Base-by-base conservation (phyloP, 2,888 invertebrate species). In the Tipula unca region DNA sequence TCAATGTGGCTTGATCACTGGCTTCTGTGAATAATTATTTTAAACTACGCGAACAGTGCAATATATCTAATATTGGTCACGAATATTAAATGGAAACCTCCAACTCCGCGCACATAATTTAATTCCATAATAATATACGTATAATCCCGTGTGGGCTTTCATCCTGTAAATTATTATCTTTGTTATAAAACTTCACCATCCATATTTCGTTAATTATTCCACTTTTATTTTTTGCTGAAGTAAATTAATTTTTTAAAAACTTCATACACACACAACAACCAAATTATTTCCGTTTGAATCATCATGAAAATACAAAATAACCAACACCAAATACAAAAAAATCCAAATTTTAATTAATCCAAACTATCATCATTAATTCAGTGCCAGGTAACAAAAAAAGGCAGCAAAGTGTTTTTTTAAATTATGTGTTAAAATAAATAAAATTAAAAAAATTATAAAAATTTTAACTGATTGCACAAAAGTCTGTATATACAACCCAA, bases 381-480 rank as follows among this genome's bases (percentile, higher is more conserved):
- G 69, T 69, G 69, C 69, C 69, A 69, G 69, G 69, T 20, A 69
- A n/a, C 8, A 69, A 69, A 20, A 20, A 69, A 69, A 69, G 25
- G 25, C 25, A 69, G 69, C 25, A 69, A 69, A 69, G 69, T 69
- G 69, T 69, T 69, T 69, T 69, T 69, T 69, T 69, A 69, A 69
- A 69, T 69, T 20, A 69, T 69, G 69, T 69, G 69, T 69, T 69
- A 69, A 69, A 69, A 69, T 69, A 69, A 69, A 69, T 69, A 69
- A 69, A 69, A 69, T 25, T 69, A 25, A 69, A 25, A 54, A 6
- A 5, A 69, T 17, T 13, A 48, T 3, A 25, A 25, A 69, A 69
- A 69, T 14, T 69, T 3, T 69, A 48, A 69, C 25, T 69, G 25
- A 69, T 69, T 69, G 25, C 69, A 69, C 69, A 69, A 69, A 69